Percentiles rank a stretch among this genome's conserved stretches.
Evolutionary conservation across 2,888 invertebrate genomes (phyloP).

Genomic region (Acanthosepion esculentum): DNA sequence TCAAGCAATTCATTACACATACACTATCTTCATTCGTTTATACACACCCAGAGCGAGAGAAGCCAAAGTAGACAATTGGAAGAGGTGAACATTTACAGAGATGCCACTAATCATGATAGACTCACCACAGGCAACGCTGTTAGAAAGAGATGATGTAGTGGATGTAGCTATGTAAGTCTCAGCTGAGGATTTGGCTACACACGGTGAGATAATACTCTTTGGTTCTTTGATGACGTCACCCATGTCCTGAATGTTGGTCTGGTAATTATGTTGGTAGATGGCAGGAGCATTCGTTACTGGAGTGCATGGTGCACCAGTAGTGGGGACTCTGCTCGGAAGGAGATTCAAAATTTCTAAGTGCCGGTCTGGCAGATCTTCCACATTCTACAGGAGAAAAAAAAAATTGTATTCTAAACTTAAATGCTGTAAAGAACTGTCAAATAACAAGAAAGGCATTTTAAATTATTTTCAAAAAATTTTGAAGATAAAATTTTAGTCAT

Average conservation of each 20-base stretch:
- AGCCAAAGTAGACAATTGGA: no score
- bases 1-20: not conserved
- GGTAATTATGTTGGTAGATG: conserved; percentile 38
- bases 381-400: not conserved
- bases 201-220: not conserved
- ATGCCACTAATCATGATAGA: not conserved
- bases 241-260: not conserved
- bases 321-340: not conserved
- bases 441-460: no score
- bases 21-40: not conserved
- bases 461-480: no score
- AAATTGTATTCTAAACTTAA: not conserved
- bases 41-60: not conserved
- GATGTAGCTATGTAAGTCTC: conserved; percentile 48
- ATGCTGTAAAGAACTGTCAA: no score
- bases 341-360: not conserved
- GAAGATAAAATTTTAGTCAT: no score
- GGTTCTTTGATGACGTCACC: conserved; percentile 24
- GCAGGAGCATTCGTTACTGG: conserved; percentile 42
- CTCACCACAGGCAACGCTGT: conserved; percentile 39
- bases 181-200: conserved; percentile 39
- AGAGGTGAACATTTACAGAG: not conserved
- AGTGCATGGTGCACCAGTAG: conserved; percentile 36
- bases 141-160: conserved; percentile 47
- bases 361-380: conserved; percentile 42